A percentile compares a stretch with the other conserved stretches of the same genome.
Evolutionary conservation across 2,797 vertebrate genomes (phyloP).

Genomic region (Muraenolepis orangiensis): DNA sequence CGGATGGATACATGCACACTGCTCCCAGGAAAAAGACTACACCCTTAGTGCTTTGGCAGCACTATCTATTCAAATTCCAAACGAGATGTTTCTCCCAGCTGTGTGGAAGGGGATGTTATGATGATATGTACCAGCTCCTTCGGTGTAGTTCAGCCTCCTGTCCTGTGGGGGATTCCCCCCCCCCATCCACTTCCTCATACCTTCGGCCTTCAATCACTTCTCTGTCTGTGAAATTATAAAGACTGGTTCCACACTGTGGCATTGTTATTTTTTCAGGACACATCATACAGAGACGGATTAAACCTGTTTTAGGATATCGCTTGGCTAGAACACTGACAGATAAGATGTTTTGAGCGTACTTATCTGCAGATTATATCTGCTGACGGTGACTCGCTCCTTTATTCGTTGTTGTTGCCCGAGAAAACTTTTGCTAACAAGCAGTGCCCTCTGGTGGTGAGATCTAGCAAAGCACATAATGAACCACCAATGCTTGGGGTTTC

Average conservation of each 20-base stretch:
- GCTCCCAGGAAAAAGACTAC: slow-evolving; percentile 22
- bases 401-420: background rate
- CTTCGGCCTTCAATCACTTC: slow-evolving; percentile 64
- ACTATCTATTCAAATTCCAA: slow-evolving; percentile 30
- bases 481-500: background rate
- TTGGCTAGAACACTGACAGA: background rate
- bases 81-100: slow-evolving; percentile 34
- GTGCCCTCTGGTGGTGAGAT: slow-evolving; percentile 54
- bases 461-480: slow-evolving; percentile 1
- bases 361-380: background rate
- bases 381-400: background rate
- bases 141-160: background rate
- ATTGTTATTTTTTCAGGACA: background rate
- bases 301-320: background rate
- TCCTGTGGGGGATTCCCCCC: background rate
- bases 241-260: background rate
- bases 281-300: background rate
- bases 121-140: slow-evolving; percentile 11
- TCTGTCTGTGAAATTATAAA: slow-evolving; percentile 48
- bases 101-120: slow-evolving; percentile 25
- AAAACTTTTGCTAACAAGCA: slow-evolving; percentile 35
- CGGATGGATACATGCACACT: too few species aligned
- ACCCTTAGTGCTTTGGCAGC: slow-evolving; percentile 14
- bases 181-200: slow-evolving; percentile 69
- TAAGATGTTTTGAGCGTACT: background rate